Percentiles rank a stretch among this genome's conserved stretches.
Conservation (phyloP, 2,888 invertebrate species). For the Smittia sp. region DNA sequence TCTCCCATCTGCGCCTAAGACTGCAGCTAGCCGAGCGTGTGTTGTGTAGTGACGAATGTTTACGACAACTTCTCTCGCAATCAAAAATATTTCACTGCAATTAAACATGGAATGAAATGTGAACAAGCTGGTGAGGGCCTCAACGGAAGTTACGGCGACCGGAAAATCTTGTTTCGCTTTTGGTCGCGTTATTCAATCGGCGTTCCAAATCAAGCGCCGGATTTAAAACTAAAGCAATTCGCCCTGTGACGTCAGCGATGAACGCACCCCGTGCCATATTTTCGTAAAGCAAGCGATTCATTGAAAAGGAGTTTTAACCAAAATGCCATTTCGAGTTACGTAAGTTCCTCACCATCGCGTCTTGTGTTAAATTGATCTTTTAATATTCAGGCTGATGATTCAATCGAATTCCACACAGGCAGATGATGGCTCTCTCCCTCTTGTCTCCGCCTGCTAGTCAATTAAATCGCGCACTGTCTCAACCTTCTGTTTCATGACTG, state of each 20-base stretch:
- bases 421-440: background rate
- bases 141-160: background rate
- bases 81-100: background rate
- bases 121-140: background rate
- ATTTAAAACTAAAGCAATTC: no score
- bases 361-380: slow-evolving; percentile 26
- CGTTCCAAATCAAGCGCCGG: no score
- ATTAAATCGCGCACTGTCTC: background rate
- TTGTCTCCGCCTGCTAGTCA: background rate
- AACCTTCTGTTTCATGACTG: background rate
- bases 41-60: background rate
- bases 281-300: background rate
- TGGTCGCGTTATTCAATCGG: no score
- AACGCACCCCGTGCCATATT: background rate
- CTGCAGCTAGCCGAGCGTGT: background rate
- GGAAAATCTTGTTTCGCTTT: no score
- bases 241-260: background rate
- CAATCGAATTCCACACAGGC: slow-evolving; percentile 28
- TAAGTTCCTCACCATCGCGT: slow-evolving; percentile 26
- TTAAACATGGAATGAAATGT: slow-evolving; percentile 1
- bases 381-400: slow-evolving; percentile 28
- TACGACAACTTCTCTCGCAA: background rate
- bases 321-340: slow-evolving; percentile 39
- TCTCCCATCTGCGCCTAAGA: background rate
- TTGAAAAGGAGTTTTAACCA: background rate